These are phyloP conservation scores for Neodiprion lecontei DNA, from an alignment of 1,140 invertebrate species.

Conservation along the genomic window DNA sequence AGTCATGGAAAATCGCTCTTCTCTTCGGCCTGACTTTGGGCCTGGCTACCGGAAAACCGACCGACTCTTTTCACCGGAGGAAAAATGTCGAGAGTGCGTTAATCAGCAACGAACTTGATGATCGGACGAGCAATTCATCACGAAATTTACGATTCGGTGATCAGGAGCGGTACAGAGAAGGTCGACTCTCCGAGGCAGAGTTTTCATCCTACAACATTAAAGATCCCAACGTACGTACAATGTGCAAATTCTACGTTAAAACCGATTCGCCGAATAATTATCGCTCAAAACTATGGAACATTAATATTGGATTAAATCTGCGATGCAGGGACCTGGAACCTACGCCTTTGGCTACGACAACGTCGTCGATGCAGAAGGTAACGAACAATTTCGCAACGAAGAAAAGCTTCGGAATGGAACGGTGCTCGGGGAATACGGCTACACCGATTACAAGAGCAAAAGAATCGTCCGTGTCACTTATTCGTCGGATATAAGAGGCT, in stretches of 20 bases:
- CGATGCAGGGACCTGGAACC: slow-evolving; percentile 64
- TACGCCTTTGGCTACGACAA: slow-evolving; percentile 76
- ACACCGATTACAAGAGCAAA: slow-evolving; percentile 67
- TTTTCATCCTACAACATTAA: slow-evolving; percentile 44
- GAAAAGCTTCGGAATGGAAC: slow-evolving; percentile 70
- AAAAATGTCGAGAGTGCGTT: background rate
- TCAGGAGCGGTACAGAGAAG: slow-evolving; percentile 8
- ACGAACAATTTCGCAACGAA: slow-evolving; percentile 72
- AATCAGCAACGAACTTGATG: slow-evolving; percentile 10
- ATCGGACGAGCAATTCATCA: background rate
- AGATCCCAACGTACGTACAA: slow-evolving; percentile 36
- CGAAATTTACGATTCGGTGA: slow-evolving; percentile 5
- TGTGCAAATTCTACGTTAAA: background rate
- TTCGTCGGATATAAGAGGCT: slow-evolving; percentile 68
- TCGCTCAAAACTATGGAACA: background rate
- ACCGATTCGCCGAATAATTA: background rate
- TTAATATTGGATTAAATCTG: slow-evolving; percentile 9
- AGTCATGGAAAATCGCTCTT: slow-evolving; percentile 1
- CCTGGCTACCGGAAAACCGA: slow-evolving; percentile 9
- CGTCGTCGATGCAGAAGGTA: slow-evolving; percentile 66
- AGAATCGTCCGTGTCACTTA: slow-evolving; percentile 64
- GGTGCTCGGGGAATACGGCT: slow-evolving; percentile 72
- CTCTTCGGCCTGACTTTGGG: slow-evolving; percentile 16
- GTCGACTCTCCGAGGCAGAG: slow-evolving; percentile 38
- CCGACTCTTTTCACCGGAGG: background rate